Evolutionary conservation across 2,113 vertebrate genomes (phyloP), one percentile per base, ranked within the genome.

Genomic region (Tachysurus fulvidraco): DNA sequence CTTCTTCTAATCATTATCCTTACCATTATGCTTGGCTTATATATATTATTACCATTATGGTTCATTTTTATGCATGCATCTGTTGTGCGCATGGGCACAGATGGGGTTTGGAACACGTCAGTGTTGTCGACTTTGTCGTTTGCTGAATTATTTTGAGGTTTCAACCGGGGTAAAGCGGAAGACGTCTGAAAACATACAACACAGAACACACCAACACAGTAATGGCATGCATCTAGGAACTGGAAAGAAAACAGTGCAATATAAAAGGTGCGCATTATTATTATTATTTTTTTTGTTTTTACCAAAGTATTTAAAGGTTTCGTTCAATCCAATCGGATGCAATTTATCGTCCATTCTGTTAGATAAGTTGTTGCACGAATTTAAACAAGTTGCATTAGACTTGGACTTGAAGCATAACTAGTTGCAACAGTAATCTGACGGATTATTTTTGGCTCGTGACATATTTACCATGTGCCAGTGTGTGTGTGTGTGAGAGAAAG

Each of bases 61-160:
- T 36, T 36, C 36, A 36, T 36, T 36, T 36, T 1, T 36, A 36
- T 36, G 36, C 36, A 14, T 3, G n/a, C 13, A 5, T 84, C 7
- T 17, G 83, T 73, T 57, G n/a, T 5, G 12, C 3, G 30, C 4
- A 0, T 14, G 83, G 36, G 54, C 50, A 25, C 16, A 4, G 82
- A n/a, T 57, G 28, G 36, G 5, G 69, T 50, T 46, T 0, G 8
- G 62, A 19, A 19, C 30, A 62, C 30, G 79, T 80, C 54, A 10
- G 79, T 25, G 65, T 13, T 86, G 65, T 41, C 50, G 88, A 87
- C 28, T 87, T 81, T 36, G 36, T 85, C 60, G 59, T 54, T 71
- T 74, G 81, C 67, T 77, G 83, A 60, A 81, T 80, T 46, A 73
- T 86, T 84, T 65, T 41, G 52, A 71, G 85, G 81, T 28, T 71